Evolutionary conservation across 2,113 vertebrate species (phyloP).

Genomic region (Onychorhynchus coronatus): DNA sequence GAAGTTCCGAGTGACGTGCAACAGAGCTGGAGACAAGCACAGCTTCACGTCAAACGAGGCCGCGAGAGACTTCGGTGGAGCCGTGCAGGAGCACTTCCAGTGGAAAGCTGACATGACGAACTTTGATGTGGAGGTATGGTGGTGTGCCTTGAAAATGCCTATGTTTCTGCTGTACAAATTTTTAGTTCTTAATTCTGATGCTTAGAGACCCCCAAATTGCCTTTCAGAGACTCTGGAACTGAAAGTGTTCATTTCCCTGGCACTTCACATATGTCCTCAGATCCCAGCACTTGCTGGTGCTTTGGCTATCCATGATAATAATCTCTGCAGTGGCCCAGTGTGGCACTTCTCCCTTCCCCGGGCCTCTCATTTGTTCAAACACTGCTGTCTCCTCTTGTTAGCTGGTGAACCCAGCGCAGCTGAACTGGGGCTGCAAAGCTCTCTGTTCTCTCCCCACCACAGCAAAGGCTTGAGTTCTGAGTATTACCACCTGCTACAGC

Average conservation of each 20-base stretch:
- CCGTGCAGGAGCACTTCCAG: conserved; percentile 91
- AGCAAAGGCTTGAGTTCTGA: background rate
- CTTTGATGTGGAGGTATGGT: conserved; percentile 92
- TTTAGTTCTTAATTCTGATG: background rate
- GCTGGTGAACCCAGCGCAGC: too few relatives aligned
- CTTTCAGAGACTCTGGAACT: background rate
- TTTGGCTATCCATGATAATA: background rate
- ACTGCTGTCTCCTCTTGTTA: background rate
- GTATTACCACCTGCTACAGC: too few relatives aligned
- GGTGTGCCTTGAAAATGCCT: background rate
- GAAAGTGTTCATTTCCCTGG: background rate
- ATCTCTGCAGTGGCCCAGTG: background rate
- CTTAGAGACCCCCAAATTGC: background rate
- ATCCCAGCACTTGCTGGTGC: background rate
- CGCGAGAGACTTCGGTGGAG: conserved; percentile 93
- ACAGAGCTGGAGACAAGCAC: conserved; percentile 91
- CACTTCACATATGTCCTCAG: rapidly evolving
- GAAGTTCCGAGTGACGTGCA: conserved; percentile 94
- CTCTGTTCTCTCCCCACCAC: background rate
- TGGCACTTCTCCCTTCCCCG: background rate
- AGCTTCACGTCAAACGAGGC: conserved; percentile 94
- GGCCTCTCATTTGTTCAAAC: background rate
- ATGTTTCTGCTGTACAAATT: rapidly evolving
- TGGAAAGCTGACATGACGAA: conserved; percentile 99
- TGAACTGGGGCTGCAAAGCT: background rate